A percentile compares a stretch with the other conserved stretches of the same genome.
phyloP scores from a whole-genome alignment of 2,113 vertebrate species.

The Dicaeum eximium region DNA sequence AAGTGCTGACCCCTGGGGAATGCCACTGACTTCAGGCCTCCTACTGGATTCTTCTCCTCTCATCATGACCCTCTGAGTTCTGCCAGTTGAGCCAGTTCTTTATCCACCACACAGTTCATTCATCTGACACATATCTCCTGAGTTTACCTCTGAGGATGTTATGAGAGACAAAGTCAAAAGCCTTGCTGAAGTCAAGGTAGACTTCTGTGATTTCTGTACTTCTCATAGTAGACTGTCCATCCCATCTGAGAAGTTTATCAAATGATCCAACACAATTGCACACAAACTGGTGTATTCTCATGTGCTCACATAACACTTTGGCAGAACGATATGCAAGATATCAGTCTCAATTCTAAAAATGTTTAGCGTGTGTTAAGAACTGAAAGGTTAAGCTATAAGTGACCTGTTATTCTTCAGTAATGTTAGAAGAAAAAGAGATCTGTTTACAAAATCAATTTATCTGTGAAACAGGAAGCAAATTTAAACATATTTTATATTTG shows the following conservation, averaged over 20 bases:
- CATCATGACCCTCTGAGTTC: neutral
- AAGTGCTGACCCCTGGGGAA: neutral
- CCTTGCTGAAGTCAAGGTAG: neutral
- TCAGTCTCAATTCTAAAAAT: neutral
- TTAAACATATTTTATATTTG: neutral
- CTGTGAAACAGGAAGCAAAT: neutral
- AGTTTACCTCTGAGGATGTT: neutral
- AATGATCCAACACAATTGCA: neutral
- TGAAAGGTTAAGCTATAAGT: neutral
- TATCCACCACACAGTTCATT: no score
- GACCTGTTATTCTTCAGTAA: neutral
- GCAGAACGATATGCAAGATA: neutral
- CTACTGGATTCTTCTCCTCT: neutral
- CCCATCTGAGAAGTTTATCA: neutral
- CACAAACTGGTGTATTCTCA: neutral
- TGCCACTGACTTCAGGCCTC: neutral
- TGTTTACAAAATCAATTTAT: neutral
- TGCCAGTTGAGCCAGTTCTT: neutral
- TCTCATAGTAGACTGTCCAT: neutral
- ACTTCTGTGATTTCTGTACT: neutral
- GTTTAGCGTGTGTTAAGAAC: neutral
- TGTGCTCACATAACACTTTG: accelerated
- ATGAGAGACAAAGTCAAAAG: neutral
- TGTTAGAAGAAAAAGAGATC: neutral
- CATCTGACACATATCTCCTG: neutral